These are phyloP conservation scores for Pyrrhura leucotis DNA, from an alignment of 2,797 vertebrate species.

Conservation along the genomic window DNA sequence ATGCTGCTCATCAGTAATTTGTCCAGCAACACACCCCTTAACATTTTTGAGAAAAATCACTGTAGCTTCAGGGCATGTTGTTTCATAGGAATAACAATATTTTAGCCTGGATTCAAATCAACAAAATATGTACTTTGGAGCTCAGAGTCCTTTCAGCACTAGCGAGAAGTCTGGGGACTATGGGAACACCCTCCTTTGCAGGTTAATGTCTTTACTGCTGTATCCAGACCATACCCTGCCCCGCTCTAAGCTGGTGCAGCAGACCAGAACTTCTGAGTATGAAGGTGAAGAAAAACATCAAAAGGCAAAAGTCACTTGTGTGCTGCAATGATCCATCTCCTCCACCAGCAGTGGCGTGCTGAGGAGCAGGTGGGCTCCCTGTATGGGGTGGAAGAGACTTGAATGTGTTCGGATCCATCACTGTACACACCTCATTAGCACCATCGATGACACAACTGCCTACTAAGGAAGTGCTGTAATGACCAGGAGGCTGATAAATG, in stretches of 20 bases:
- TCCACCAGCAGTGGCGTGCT: not conserved
- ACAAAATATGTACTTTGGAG: conserved; percentile 1
- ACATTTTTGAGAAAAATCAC: not conserved
- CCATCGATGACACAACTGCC: not conserved
- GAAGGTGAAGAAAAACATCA: not conserved
- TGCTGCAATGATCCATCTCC: not conserved
- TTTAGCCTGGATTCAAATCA: conserved; percentile 23
- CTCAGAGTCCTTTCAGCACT: not conserved
- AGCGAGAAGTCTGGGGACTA: not conserved
- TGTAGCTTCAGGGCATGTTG: not conserved
- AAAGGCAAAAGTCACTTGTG: rapidly evolving
- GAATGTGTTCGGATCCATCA: not conserved
- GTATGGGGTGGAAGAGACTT: not conserved
- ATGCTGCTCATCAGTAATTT: not conserved
- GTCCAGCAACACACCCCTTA: not conserved
- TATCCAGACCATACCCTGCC: not conserved
- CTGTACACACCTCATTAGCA: not conserved
- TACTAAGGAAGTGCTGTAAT: not conserved
- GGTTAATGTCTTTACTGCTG: not conserved
- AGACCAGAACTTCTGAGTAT: not conserved
- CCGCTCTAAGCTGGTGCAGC: not conserved
- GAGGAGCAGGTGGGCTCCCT: not conserved
- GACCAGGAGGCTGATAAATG: not conserved
- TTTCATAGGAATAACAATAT: not conserved
- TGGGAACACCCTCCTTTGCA: not conserved